These are phyloP conservation scores for Epistrophe eligans DNA, from an alignment of 2,888 invertebrate genomes.

Conservation along the genomic window DNA sequence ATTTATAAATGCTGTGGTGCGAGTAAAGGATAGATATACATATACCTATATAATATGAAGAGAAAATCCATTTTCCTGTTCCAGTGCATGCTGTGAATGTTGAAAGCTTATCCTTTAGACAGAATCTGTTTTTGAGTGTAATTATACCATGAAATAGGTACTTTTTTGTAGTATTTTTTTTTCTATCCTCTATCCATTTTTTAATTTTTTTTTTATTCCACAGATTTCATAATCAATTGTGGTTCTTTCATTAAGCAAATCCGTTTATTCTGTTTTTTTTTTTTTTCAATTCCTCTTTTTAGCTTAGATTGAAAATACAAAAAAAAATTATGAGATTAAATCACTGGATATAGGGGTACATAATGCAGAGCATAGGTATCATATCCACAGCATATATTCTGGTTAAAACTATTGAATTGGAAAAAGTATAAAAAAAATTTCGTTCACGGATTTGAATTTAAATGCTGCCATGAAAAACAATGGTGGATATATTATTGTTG, in stretches of 20 bases:
- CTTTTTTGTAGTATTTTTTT: neutral
- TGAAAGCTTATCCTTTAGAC: conserved; percentile 40
- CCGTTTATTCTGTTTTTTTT: conserved; percentile 11
- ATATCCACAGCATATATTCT: neutral
- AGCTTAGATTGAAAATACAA: neutral
- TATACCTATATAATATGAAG: conserved; percentile 13
- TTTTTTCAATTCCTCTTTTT: neutral
- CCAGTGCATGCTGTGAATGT: conserved; percentile 55
- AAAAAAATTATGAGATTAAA: neutral
- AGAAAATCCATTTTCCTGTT: conserved; percentile 52
- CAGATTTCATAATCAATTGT: conserved; percentile 41
- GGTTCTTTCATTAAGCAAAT: conserved; percentile 47
- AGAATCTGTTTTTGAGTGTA: conserved; percentile 49
- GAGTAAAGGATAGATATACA: neutral
- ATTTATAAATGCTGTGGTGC: conserved; percentile 21
- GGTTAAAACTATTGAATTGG: neutral
- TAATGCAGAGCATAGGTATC: neutral
- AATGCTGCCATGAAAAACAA: neutral
- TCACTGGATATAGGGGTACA: neutral
- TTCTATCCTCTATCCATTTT: neutral
- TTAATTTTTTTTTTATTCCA: conserved; percentile 5
- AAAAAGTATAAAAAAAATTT: neutral
- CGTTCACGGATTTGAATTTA: neutral
- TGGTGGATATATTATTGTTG: neutral
- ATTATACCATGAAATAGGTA: conserved; percentile 38